Evolutionary conservation across 2,888 invertebrate genomes (phyloP), one percentile per base, ranked within the genome.

Genomic region (Halocaridina rubra): DNA sequence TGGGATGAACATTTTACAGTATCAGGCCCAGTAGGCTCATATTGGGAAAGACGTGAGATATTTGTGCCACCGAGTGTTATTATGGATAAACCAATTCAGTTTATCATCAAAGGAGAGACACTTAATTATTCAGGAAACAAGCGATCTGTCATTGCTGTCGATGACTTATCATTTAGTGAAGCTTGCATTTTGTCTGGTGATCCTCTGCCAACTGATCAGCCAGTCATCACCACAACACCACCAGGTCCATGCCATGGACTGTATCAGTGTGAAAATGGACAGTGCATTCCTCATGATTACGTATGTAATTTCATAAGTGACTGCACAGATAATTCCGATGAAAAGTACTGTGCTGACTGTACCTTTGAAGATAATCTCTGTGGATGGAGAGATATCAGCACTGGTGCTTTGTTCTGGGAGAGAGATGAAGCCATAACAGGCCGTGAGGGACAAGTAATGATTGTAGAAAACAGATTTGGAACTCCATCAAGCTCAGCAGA

Each of bases 301-400:
- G 84, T 84, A 10, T 84, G 84, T 27, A 80, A 84, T 27, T 84
- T 84, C 39, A 32, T 46, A 8, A 24, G 64, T 22, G 67, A 84
- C 74, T 84, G 84, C 39, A 30, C 5, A n/a, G 75, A 80, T 61
- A 57, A 33, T 4, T 33, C 61, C 10, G 84, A 84, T 64, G 84
- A 84, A 69, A 33, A n/a, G 22, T 57, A 30, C 22, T 84, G 84
- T 80, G 84, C 84, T 2, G 84, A 79, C 16, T 84, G 84, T 64
- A 64, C 59, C 30, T 84, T 84, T 84, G 84, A 84, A 24, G 57
- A 33, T 13, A 27, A 27, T 27, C 27, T 30, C n/a, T 84, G 84
- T 84, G 79, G 84, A 7, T 84, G 84, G 84, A n/a, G 27, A 2
- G 84, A 84, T 64, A 27, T 24, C 16, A 84, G 84, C 75, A 5